A percentile compares a stretch with the other conserved stretches of the same genome.
Evolutionary conservation across 2,888 invertebrate species (phyloP).

Genomic region (Eugnorisma glareosa): DNA sequence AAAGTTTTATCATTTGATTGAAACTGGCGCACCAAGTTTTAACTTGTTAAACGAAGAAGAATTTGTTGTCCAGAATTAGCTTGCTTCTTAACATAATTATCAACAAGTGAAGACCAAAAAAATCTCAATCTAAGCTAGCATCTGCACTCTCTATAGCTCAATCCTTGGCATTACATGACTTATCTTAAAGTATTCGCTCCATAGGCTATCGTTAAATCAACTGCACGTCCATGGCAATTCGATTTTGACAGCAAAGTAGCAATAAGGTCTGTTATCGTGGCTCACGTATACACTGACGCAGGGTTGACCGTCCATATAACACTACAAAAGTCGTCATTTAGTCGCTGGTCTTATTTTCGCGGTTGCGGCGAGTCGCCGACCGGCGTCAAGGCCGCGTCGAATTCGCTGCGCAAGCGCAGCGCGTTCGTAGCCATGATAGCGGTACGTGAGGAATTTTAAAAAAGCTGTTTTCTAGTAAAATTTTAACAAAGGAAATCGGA

Average conservation of each 20-base stretch:
- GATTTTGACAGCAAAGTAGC: background rate
- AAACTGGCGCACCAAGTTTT: background rate
- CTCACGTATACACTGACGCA: background rate
- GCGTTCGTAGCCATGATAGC: background rate
- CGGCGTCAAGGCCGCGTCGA: slow-evolving; percentile 87
- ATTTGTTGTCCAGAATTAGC: background rate
- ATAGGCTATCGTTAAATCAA: background rate
- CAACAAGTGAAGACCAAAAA: background rate
- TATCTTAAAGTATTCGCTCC: background rate
- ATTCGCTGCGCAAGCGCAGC: slow-evolving; percentile 72
- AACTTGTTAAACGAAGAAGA: background rate
- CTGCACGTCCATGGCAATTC: background rate
- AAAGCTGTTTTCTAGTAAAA: background rate
- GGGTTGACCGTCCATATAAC: slow-evolving; percentile 5
- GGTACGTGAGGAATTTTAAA: background rate
- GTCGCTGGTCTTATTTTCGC: slow-evolving; percentile 67
- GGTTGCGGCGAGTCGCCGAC: slow-evolving; percentile 79
- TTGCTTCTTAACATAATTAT: background rate
- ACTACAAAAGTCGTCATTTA: slow-evolving; percentile 59
- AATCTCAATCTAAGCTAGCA: background rate
- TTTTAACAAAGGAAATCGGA: background rate
- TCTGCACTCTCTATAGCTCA: background rate
- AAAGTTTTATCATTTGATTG: background rate
- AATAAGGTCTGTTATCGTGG: background rate
- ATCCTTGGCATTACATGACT: background rate